Evolutionary conservation across 2,113 vertebrate species (phyloP), one percentile per base, ranked within the genome.

Genomic region (Channa argus): DNA sequence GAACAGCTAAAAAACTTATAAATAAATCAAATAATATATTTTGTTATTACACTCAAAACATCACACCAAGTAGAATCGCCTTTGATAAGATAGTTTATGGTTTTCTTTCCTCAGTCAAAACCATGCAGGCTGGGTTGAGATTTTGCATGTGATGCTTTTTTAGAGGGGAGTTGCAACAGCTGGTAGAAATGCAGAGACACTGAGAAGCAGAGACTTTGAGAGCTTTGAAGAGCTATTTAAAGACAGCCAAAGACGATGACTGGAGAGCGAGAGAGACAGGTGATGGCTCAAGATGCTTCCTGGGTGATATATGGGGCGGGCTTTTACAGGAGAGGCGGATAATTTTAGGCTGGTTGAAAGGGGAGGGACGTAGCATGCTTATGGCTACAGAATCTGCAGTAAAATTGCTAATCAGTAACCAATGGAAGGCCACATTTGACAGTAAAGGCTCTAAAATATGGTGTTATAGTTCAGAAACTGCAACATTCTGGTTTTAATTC

Each of bases 201-300:
- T 76, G 89, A 83, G 88, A 91, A 89, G 88, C 87, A 82, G 86
- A 90, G 87, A 90, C 86, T 88, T 89, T 90, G 83, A 84, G 86
- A 86, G 89, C 83, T 89, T 91, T 88, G 85, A 90, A 79, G 77
- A 80, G 88, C 89, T 88, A 89, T 92, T 94, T 93, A 92, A 94
- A 94, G 93, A 94, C 69, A 80, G 79, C 76, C 64, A 86, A 85
- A 85, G 89, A 86, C 84, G 87, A 92, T 85, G 88, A 83, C 88
- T 88, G 70, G 69, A 91, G 85, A 92, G 88, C 79, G 83, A 88
- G 89, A 84, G 85, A 89, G 89, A 93, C 92, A 93, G 93, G 92
- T 93, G 92, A 94, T 78, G 89, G 92, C 86, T 87, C 89, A 92
- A 90, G 92, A 87, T 90, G 85, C 87, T 88, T 90, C 90, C 86